Percentiles rank a stretch among this genome's conserved stretches.
These are phyloP conservation scores for Sinocyclocheilus rhinocerous DNA, from an alignment of 2,113 vertebrate genomes.

Conservation along the genomic window DNA sequence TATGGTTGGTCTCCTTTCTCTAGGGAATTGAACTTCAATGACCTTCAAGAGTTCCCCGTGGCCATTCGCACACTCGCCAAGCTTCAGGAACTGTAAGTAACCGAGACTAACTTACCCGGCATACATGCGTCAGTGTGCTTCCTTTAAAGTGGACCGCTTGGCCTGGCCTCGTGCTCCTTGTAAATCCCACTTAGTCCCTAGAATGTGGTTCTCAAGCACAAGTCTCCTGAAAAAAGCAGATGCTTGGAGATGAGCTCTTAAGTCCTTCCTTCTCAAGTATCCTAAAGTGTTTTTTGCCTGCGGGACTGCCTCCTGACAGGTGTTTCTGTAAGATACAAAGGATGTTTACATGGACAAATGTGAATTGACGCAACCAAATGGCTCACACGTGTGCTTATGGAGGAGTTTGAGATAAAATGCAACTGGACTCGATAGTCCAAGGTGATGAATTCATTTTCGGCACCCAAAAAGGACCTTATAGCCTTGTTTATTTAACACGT, in stretches of 20 bases:
- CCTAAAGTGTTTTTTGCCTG: slow-evolving; percentile 75
- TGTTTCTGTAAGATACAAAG: slow-evolving; percentile 61
- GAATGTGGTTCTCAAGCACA: slow-evolving; percentile 75
- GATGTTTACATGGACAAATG: slow-evolving; percentile 41
- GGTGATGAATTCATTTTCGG: neutral
- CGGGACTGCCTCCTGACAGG: slow-evolving; percentile 66
- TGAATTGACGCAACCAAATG: slow-evolving; percentile 20
- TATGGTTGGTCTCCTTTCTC: slow-evolving; percentile 32
- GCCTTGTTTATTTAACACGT: neutral
- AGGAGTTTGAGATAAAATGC: neutral
- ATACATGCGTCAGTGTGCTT: slow-evolving; percentile 50
- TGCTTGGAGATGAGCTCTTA: slow-evolving; percentile 63
- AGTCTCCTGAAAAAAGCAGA: slow-evolving; percentile 74
- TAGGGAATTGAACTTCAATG: slow-evolving; percentile 95
- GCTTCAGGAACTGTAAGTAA: slow-evolving; percentile 94
- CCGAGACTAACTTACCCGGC: slow-evolving; percentile 47
- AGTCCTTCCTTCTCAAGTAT: slow-evolving; percentile 64
- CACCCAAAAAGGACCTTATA: neutral
- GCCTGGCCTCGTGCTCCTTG: slow-evolving; percentile 68
- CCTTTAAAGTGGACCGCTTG: slow-evolving; percentile 55
- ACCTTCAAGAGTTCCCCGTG: slow-evolving; percentile 88
- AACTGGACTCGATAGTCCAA: neutral
- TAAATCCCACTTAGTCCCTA: slow-evolving; percentile 77
- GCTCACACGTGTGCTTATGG: slow-evolving; percentile 19
- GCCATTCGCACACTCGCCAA: slow-evolving; percentile 89